A percentile compares a stretch with the other conserved stretches of the same genome.
These are phyloP conservation scores for Synchiropus splendidus DNA, from an alignment of 2,113 vertebrate species.

Conservation along the genomic window DNA sequence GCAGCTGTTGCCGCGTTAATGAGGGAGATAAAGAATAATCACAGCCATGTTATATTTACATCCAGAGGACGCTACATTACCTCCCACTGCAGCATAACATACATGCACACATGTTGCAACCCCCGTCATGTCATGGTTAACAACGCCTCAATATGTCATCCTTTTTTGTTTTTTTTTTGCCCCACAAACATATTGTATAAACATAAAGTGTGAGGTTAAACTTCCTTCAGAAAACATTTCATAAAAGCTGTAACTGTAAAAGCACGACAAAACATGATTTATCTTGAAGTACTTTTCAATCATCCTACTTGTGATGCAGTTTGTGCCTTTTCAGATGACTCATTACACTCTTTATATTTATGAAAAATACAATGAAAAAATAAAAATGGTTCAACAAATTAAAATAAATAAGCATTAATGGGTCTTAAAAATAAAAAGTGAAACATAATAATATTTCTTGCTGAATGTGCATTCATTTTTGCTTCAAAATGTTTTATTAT, in stretches of 20 bases:
- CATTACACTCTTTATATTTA: too few species aligned
- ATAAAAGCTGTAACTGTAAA: not conserved
- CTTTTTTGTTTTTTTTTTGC: not conserved
- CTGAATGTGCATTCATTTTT: too few species aligned
- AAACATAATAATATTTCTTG: too few species aligned
- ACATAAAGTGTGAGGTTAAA: not conserved
- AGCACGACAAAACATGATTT: not conserved
- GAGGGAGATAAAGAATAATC: constrained; percentile 73
- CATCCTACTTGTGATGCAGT: too few species aligned
- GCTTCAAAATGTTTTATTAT: too few species aligned
- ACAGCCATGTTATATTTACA: constrained; percentile 62
- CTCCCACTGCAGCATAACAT: constrained; percentile 18
- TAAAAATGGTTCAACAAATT: too few species aligned
- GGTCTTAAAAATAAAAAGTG: too few species aligned
- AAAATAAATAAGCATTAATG: too few species aligned
- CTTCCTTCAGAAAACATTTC: not conserved
- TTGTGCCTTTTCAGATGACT: too few species aligned
- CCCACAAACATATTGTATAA: not conserved
- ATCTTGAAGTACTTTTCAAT: not conserved
- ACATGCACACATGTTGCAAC: not conserved
- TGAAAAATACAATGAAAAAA: too few species aligned
- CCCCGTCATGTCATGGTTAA: constrained; percentile 1
- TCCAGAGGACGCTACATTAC: constrained; percentile 45
- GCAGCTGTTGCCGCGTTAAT: constrained; percentile 74
- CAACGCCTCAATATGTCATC: too few species aligned